These are phyloP conservation scores for Anastrepha obliqua DNA, from an alignment of 1,140 invertebrate species.

Conservation along the genomic window DNA sequence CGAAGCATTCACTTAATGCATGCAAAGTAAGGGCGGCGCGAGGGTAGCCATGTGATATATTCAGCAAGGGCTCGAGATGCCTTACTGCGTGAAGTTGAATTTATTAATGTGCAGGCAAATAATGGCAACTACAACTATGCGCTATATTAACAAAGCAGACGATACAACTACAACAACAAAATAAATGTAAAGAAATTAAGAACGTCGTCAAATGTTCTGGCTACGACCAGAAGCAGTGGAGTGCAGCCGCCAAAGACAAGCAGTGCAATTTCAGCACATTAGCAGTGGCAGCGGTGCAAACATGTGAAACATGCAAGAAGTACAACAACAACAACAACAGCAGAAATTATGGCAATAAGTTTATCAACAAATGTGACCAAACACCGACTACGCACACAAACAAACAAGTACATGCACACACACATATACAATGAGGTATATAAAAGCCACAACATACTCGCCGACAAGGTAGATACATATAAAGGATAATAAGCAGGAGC, in stretches of 20 bases:
- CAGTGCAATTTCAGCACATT: neutral
- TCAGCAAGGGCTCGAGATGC: neutral
- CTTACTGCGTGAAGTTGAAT: neutral
- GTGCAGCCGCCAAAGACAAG: neutral
- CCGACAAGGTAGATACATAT: neutral
- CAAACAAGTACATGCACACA: neutral
- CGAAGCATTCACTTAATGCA: neutral
- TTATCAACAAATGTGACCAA: too few relatives aligned
- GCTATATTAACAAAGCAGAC: neutral
- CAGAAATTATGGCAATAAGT: neutral
- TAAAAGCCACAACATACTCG: neutral
- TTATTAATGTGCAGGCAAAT: neutral
- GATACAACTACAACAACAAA: neutral
- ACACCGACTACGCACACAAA: neutral
- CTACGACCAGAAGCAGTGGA: neutral
- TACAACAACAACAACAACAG: neutral
- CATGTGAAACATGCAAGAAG: neutral
- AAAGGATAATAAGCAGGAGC: slow-evolving; percentile 32
- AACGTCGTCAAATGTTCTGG: neutral
- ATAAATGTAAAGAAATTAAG: neutral
- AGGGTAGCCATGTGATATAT: neutral
- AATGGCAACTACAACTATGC: neutral
- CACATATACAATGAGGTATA: neutral
- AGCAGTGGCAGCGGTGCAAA: neutral
- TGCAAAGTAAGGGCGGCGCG: neutral